A percentile compares a stretch with the other conserved stretches of the same genome.
These are phyloP conservation scores for Corbicula japonica DNA, from an alignment of 2,888 invertebrate genomes.

Conservation along the genomic window DNA sequence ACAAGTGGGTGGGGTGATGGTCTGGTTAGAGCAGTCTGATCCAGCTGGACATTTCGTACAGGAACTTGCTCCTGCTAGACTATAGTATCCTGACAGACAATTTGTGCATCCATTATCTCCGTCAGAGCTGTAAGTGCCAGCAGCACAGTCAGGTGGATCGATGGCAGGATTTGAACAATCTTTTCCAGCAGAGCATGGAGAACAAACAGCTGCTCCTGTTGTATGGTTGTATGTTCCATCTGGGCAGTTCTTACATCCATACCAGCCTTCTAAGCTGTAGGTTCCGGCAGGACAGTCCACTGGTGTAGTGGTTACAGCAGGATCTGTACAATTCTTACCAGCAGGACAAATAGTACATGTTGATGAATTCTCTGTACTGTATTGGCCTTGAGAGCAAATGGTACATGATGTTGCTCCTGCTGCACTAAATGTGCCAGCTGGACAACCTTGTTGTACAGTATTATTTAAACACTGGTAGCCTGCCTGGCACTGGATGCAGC, in stretches of 20 bases:
- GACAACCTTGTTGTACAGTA: slow-evolving; percentile 49
- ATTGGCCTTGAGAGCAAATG: slow-evolving; percentile 63
- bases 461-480: slow-evolving; percentile 58
- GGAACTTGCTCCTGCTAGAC: slow-evolving; percentile 44
- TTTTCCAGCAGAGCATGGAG: slow-evolving; percentile 76
- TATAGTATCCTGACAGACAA: slow-evolving; percentile 69
- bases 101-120: slow-evolving; percentile 61
- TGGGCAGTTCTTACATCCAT: slow-evolving; percentile 47
- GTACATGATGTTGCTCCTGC: slow-evolving; percentile 51
- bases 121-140: slow-evolving; percentile 68
- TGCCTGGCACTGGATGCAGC: slow-evolving; percentile 69
- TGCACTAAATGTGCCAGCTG: slow-evolving; percentile 66
- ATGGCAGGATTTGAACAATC: slow-evolving; percentile 64
- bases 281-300: slow-evolving; percentile 55
- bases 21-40: slow-evolving; percentile 37
- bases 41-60: slow-evolving; percentile 56
- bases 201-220: slow-evolving; percentile 72
- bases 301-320: slow-evolving; percentile 64
- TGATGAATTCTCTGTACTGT: slow-evolving; percentile 65
- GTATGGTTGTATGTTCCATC: slow-evolving; percentile 59
- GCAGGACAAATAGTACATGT: slow-evolving; percentile 78
- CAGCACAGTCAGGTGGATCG: slow-evolving; percentile 17
- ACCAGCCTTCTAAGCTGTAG: slow-evolving; percentile 58
- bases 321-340: slow-evolving; percentile 73
- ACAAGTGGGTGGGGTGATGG: slow-evolving; percentile 38